Percentiles rank a stretch among this genome's conserved stretches.
Evolutionary conservation across 1,140 invertebrate genomes (phyloP).

Genomic region (Adelges cooleyi): DNA sequence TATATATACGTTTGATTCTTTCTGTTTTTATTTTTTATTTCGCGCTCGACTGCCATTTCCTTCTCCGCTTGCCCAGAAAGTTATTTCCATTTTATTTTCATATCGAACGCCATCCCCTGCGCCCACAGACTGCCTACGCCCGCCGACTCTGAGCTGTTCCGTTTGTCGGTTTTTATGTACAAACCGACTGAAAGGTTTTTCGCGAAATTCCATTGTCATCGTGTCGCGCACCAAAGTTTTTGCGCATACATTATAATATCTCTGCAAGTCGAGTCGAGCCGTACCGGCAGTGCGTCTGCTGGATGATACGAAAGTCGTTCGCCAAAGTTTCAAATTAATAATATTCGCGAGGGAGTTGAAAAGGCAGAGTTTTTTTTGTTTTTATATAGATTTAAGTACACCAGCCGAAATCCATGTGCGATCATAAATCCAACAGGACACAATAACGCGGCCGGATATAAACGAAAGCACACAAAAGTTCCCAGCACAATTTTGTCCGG

Average conservation of each 20-base stretch:
- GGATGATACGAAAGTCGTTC: conserved; percentile 10
- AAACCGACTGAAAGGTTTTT: conserved; percentile 19
- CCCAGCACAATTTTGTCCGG: no score
- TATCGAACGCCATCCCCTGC: conserved; percentile 5
- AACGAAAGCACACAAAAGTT: no score
- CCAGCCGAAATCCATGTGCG: no score
- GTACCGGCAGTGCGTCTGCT: not conserved
- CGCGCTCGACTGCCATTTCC: conserved; percentile 17
- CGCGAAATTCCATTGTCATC: conserved; percentile 20
- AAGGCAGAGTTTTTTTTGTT: not conserved
- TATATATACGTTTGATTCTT: conserved; percentile 20
- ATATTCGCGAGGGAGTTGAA: not conserved
- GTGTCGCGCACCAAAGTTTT: conserved; percentile 5
- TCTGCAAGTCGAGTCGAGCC: not conserved
- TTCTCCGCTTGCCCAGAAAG: not conserved
- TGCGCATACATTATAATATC: conserved; percentile 20
- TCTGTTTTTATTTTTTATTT: not conserved
- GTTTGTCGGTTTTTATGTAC: conserved; percentile 21
- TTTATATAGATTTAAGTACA: no score
- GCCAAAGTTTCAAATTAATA: not conserved
- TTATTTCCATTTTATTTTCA: conserved; percentile 29
- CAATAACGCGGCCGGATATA: no score
- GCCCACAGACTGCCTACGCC: not conserved
- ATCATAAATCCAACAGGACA: no score
- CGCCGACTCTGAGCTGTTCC: conserved; percentile 5